Evolutionary conservation across 2,797 vertebrate species (phyloP).

Genomic region (Fundulus diaphanus): DNA sequence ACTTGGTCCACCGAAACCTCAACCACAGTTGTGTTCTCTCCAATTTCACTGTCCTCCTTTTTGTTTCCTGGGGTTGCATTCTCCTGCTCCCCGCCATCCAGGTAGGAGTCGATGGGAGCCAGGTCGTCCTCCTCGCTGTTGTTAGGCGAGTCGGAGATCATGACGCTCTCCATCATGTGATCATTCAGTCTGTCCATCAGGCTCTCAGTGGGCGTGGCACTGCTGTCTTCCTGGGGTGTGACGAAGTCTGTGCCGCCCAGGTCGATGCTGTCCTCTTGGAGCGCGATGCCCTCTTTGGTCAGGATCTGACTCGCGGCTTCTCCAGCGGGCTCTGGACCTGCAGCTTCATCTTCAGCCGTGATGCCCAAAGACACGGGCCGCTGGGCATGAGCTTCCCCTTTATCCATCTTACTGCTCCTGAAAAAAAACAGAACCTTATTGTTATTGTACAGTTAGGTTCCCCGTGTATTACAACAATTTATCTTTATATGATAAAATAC

Average conservation of each 20-base stretch:
- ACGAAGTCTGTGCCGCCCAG: constrained; percentile 85
- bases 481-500: background rate
- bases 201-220: constrained; percentile 80
- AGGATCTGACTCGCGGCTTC: constrained; percentile 32
- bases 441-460: background rate
- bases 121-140: constrained; percentile 94
- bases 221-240: constrained; percentile 86
- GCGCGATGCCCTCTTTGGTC: constrained; percentile 69
- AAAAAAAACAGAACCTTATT: constrained; percentile 17
- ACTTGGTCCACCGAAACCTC: constrained; percentile 68
- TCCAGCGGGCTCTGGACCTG: constrained; percentile 14
- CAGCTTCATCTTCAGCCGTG: constrained; percentile 58
- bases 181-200: constrained; percentile 91
- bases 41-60: constrained; percentile 35
- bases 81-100: constrained; percentile 66
- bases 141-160: constrained; percentile 96
- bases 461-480: background rate
- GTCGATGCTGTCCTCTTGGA: constrained; percentile 91
- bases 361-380: constrained; percentile 80
- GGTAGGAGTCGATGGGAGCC: constrained; percentile 86
- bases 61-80: background rate
- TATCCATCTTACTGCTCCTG: constrained; percentile 75
- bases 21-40: constrained; percentile 67
- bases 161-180: constrained; percentile 98
- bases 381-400: constrained; percentile 70